Base-by-base conservation (phyloP, 64 coral and sea anemone species). In the Montipora efflorescens region DNA sequence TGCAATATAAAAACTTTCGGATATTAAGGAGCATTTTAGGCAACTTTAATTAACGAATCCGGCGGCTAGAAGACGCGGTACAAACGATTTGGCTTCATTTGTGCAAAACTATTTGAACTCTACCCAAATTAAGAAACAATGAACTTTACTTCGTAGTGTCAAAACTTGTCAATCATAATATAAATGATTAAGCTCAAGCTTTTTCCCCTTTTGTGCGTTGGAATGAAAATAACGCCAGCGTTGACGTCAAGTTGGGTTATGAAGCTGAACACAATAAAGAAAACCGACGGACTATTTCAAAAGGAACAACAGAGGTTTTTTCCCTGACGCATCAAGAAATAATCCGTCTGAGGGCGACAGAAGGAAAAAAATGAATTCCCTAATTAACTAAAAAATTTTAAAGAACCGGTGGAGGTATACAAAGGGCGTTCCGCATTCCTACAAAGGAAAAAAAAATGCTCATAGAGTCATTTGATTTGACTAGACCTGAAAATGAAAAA, bases 81-180 rank as follows among this genome's bases (percentile, higher is more conserved):
- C 3, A 7, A n/a, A 71, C 1, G 4, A 3, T 71, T 8, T 68
- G 3, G 68, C 18, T 23, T 71, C 8, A 4, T 5, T 19, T 49
- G 14, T 47, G 14, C 76, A 9, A 15, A 9, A 7, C 11, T 2
- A 49, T 16, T 7, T 4, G 16, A 48, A 8, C 15, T 48, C 15
- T 50, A 47, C 14, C 44, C 16, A 48, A 62, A 64, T 70, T 49
- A 84, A 22, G 45, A 18, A n/a, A 15, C 13, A 86, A 72, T 50
- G 47, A 6, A 47, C 10, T 48, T 44, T 36, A 36, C 36, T 84
- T 68, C 48, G 44, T 15, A 84, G 81, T n/a, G 18, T 36, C 21
- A 67, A 2, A 22, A 49, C 46, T 47, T 86, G 82, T 86, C 82
- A 86, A 66, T 73, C 68, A 71, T 51, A 14, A 72, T 86, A 43